Base-by-base conservation (phyloP, 2,888 invertebrate species). In the Conchocele bisecta region DNA sequence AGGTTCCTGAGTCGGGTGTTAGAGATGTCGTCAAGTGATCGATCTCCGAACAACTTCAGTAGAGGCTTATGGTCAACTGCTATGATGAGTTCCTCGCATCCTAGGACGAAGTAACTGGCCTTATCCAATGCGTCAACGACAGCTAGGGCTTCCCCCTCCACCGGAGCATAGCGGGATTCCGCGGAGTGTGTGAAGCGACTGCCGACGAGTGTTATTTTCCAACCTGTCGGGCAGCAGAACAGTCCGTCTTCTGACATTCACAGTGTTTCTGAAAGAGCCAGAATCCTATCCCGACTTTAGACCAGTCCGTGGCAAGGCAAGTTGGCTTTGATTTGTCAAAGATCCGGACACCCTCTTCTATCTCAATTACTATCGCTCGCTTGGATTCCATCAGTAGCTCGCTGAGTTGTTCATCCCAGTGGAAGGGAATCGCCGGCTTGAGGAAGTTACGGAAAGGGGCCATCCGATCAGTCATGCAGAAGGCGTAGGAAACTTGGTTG, bases 221-320 rank as follows among this genome's bases (percentile, higher is more conserved):
- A 78, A 0, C 76, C 79, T 11, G 37, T 15, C 9, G 26, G 44
- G 24, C 81, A 81, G 54, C 79, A 81, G 24, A 78, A 71, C 15
- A 74, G 67, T 15, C 58, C 44, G 1, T 33, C 24, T 60, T 61
- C 0, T 28, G n/a, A 31, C 73, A 81, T 2, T 26, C 20, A 35
- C 74, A 71, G 50, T 78, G 80, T 46, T 81, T 80, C 29, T 83
- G 83, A 6, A 82, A 71, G 7, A 83, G 54, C 22, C 35, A 54
- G 20, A 54, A 54, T 20, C 37, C 37, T 11, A 54, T 54, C 5
- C 54, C 54, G 35, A 4, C 20, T 28, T 54, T 54, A 17, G 44
- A 44, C 44, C 82, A 83, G 51, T 83, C 78, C 5, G 79, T 83
- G 5, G 72, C 74, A 9, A 82, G 66, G 66, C 81, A 82, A 15